Percentiles rank a stretch among this genome's conserved stretches.
Evolutionary conservation across 2,797 vertebrate genomes (phyloP).

Genomic region (Karalla daura): DNA sequence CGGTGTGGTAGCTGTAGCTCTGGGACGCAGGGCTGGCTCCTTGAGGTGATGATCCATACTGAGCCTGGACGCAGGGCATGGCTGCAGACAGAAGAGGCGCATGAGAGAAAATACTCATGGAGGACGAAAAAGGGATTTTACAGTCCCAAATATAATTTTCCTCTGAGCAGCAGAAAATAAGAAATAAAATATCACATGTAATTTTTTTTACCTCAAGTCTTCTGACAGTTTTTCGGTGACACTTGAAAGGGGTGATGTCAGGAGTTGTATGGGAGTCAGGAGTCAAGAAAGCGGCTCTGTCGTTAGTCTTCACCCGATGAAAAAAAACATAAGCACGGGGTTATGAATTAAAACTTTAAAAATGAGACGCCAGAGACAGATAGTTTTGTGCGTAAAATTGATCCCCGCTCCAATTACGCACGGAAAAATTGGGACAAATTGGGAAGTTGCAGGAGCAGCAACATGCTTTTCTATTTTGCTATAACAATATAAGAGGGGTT

Average conservation of each 20-base stretch:
- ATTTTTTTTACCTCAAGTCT: constrained; percentile 87
- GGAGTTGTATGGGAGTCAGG: constrained; percentile 76
- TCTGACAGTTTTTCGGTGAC: constrained; percentile 88
- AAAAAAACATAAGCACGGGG: constrained; percentile 67
- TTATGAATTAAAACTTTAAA: constrained; percentile 34
- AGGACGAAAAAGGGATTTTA: constrained; percentile 3
- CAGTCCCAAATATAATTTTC: not conserved
- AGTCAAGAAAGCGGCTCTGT: constrained; percentile 77
- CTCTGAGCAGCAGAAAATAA: not conserved
- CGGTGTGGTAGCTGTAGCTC: constrained; percentile 96
- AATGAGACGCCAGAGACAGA: not conserved
- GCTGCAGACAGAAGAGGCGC: constrained; percentile 82
- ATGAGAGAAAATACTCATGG: constrained; percentile 34
- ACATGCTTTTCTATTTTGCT: not conserved
- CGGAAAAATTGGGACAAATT: too few relatives aligned
- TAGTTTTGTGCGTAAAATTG: too few relatives aligned
- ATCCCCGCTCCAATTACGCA: constrained; percentile 10
- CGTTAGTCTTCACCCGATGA: constrained; percentile 79
- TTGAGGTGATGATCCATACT: constrained; percentile 99
- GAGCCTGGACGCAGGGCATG: constrained; percentile 99
- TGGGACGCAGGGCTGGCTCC: constrained; percentile 99
- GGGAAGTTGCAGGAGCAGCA: too few relatives aligned
- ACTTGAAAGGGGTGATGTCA: constrained; percentile 88
- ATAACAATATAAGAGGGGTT: not conserved
- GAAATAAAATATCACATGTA: not conserved